Percentiles rank a stretch among this genome's conserved stretches.
Conservation (phyloP, 1,140 invertebrate genomes). For the Macrobrachium nipponense region DNA sequence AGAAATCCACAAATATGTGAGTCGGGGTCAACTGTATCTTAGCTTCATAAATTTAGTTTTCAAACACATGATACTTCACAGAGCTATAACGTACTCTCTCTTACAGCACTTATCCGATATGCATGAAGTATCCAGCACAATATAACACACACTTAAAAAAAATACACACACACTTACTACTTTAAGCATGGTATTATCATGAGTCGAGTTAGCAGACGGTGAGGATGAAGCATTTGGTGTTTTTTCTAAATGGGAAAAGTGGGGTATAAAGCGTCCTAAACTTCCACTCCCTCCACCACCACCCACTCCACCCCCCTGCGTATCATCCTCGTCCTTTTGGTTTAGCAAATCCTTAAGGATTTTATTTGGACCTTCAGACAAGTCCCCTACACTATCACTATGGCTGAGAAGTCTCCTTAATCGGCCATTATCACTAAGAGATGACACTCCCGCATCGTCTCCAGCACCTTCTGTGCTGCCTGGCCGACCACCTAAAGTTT, state of each 20-base stretch:
- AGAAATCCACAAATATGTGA: too few species aligned
- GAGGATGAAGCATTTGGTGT: constrained; percentile 39
- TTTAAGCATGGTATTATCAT: constrained; percentile 52
- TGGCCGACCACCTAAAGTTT: constrained; percentile 33
- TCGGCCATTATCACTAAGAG: constrained; percentile 33
- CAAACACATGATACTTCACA: too few species aligned
- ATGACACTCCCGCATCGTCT: constrained; percentile 33
- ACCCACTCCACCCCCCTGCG: constrained; percentile 11
- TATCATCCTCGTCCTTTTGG: constrained; percentile 56
- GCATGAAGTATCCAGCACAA: background rate
- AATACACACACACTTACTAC: constrained; percentile 33
- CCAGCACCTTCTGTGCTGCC: constrained; percentile 42
- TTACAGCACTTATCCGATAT: background rate
- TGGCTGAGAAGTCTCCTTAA: constrained; percentile 45
- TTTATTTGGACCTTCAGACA: constrained; percentile 51
- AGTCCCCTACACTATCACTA: constrained; percentile 28
- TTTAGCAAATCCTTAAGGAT: constrained; percentile 54
- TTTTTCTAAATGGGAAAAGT: constrained; percentile 28
- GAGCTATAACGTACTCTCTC: too few species aligned
- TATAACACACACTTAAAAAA: background rate
- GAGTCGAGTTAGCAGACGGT: constrained; percentile 32
- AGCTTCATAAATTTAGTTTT: too few species aligned
- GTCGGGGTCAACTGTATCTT: too few species aligned
- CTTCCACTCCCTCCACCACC: constrained; percentile 22
- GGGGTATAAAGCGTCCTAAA: constrained; percentile 35